Percentiles rank a stretch among this genome's conserved stretches.
These are phyloP conservation scores for Nipponacmea schrenckii DNA, from an alignment of 2,888 invertebrate genomes.

Conservation along the genomic window DNA sequence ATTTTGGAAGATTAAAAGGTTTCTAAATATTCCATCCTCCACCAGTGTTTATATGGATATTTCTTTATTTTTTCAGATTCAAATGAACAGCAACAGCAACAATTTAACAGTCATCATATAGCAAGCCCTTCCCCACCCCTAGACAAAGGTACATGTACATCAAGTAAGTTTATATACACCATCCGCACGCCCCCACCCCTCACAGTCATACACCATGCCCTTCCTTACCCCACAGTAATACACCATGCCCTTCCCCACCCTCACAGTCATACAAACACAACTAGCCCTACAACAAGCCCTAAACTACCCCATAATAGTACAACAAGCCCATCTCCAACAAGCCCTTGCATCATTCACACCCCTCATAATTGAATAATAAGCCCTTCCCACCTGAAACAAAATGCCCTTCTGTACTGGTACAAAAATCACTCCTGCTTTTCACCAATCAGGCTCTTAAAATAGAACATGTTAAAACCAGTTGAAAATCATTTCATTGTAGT, in stretches of 20 bases:
- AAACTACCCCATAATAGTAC: not conserved
- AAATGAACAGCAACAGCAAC: not conserved
- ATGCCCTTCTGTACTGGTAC: no score
- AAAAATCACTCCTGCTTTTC: no score
- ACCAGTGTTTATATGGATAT: not conserved
- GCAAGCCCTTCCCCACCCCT: conserved; percentile 54
- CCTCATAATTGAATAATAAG: not conserved
- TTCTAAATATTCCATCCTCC: no score
- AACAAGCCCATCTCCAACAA: not conserved
- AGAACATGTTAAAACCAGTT: no score
- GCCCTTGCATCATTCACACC: not conserved
- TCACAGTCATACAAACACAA: no score
- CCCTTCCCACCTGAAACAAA: not conserved
- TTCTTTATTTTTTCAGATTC: conserved; percentile 3
- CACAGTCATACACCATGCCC: not conserved
- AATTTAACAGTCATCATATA: conserved; percentile 25
- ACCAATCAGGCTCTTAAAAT: no score
- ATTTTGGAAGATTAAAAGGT: no score
- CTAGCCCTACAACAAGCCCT: not conserved
- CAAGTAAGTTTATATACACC: conserved; percentile 25
- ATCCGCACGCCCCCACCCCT: not conserved
- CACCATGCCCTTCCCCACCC: not conserved
- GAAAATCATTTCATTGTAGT: no score
- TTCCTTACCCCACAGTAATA: not conserved
- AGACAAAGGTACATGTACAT: conserved; percentile 38